These are phyloP conservation scores for Pycnonotus jocosus DNA, from an alignment of 2,113 vertebrate species.

Conservation along the genomic window DNA sequence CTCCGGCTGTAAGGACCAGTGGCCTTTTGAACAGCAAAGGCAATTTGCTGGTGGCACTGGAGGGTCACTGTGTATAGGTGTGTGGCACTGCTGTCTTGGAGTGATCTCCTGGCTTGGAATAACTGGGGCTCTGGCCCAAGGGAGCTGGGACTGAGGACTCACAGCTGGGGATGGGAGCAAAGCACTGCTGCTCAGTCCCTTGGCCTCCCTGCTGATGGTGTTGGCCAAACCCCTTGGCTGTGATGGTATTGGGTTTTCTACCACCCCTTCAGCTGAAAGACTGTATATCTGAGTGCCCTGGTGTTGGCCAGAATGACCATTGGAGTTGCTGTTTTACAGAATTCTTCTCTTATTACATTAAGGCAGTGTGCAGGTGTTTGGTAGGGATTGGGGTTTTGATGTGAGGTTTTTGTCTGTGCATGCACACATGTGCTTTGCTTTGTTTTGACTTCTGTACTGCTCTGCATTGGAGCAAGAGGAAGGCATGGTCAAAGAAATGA, in stretches of 20 bases:
- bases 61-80: background rate
- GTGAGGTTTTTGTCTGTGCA: background rate
- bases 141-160: accelerated
- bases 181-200: background rate
- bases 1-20: background rate
- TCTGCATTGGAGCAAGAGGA: background rate
- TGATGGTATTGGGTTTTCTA: background rate
- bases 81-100: background rate
- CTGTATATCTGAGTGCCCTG: background rate
- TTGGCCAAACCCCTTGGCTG: background rate
- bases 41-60: background rate
- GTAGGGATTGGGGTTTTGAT: background rate
- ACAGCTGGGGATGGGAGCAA: background rate
- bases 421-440: background rate
- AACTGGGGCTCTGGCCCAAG: background rate
- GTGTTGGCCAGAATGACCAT: background rate
- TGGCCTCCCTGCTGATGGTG: background rate
- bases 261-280: background rate
- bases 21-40: background rate
- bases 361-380: background rate
- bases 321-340: background rate
- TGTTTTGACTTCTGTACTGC: background rate
- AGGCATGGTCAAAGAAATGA: background rate
- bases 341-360: background rate
- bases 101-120: background rate